Base-by-base conservation (phyloP, 2,888 invertebrate species). In the Leptinotarsa rubiginosa region DNA sequence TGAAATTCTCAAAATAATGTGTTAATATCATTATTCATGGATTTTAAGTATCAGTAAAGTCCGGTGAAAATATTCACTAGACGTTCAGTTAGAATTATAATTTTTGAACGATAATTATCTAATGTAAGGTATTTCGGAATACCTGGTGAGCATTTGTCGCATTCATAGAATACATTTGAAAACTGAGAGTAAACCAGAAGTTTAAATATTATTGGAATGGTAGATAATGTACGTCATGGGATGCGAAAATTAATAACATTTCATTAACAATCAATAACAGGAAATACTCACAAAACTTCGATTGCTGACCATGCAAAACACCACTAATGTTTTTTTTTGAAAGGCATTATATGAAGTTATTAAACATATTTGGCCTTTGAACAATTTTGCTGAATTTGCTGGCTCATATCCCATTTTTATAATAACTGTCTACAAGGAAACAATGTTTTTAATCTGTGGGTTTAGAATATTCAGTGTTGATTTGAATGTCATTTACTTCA, bases 311-410 rank as follows among this genome's bases (percentile, higher is more conserved):
- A 56, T 56, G 13, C 20, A 20, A 56, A 22, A n/a, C n/a, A 16
- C 12, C 3, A 15, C 22, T 56, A 56, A 22, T 56, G n/a, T 56
- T 22, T 22, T 13, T 56, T 22, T 22, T 13, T 20, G 12, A 56
- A 56, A 13, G 2, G 2, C 13, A 13, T 12, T 22, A 20, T 13
- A 50, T 50, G 5, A 50, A 56, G 7, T 56, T 56, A 20, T n/a
- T 12, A 31, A 25, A 62, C 62, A 62, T 41, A n/a, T 62, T 12
- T 62, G 31, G n/a, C 16, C 62, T 62, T 31, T 62, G 62, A 41
- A 62, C 62, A 62, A n/a, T n/a, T 31, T 62, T n/a, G 62, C 62
- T 62, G 62, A 62, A 25, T 31, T 31, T 62, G 62, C 62, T 31
- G 62, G 62, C 62, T 62, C 31, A 7, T n/a, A 31, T 62, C 62